phyloP scores from a whole-genome alignment of 1,140 invertebrate species.

The Armadillidium nasatum region DNA sequence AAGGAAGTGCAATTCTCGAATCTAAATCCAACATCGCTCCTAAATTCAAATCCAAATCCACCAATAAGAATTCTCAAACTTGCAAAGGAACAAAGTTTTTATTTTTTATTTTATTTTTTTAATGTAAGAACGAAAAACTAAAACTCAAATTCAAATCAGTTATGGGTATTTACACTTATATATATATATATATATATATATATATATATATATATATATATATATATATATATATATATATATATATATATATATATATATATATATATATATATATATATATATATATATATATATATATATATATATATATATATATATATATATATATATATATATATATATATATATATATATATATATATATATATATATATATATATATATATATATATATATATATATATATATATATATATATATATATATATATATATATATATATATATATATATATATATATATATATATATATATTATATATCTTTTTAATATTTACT shows the following conservation, averaged over 20 bases:
- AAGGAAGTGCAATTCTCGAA: not conserved
- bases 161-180: not conserved
- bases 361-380: conserved; percentile 12
- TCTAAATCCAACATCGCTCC: conserved; percentile 3
- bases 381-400: conserved; percentile 10
- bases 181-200: not conserved
- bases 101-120: no score
- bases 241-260: no score
- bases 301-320: not conserved
- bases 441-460: conserved; percentile 21
- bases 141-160: not conserved
- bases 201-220: not conserved
- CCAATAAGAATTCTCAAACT: not conserved
- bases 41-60: conserved; percentile 8
- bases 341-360: conserved; percentile 15
- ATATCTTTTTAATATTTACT: no score
- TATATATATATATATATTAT: not conserved
- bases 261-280: no score
- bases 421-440: not conserved
- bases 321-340: conserved; percentile 12
- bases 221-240: no score
- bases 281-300: no score
- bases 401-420: not conserved
- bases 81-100: not conserved
- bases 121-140: not conserved